Base-by-base conservation (phyloP, 2,113 vertebrate species). In the Marmota monax region DNA sequence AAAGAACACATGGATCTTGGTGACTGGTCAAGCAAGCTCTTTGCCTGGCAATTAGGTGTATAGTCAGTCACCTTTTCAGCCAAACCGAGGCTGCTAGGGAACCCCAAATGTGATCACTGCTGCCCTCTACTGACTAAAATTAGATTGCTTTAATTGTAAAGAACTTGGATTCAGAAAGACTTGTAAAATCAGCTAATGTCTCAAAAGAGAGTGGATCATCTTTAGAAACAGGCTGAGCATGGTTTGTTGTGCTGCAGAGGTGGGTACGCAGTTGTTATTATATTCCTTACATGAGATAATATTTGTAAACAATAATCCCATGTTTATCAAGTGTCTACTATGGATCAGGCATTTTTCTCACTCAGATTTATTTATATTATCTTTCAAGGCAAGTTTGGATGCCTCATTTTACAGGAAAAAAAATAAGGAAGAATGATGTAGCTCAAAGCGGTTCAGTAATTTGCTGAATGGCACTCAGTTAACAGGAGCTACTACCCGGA, bases 181-280 rank as follows among this genome's bases (percentile, higher is more conserved):
- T 29, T 37, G 23, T 51, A 78, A 45, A 83, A 79, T 91, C 17
- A 74, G 8, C 67, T 69, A 65, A 2, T 29, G 27, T 48, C 80
- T 90, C 63, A 85, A 86, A 67, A 88, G 73, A 74, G 16, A 85
- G 18, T 29, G 25, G 25, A 48, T 67, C 8, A 73, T n/a, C 74
- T 83, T 78, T 12, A 95, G 78, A 92, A 95, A 95, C 8, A 70
- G 91, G 74, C 70, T 74, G 94, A 93, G 78, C 70, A 70, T 72
- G 56, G 67, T 51, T 78, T 91, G 17, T n/a, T 94, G 67, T 84
- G 87, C 86, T 51, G 42, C 14, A 34, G 29, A 58, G 34, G 29
- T 61, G 13, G 37, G 9, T 77, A 77, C 89, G 83, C 51, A 39
- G 29, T 63, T 58, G n/a, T 74, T 84, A 51, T 63, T 65, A 63